A percentile compares a stretch with the other conserved stretches of the same genome.
Conservation (phyloP, 2,888 invertebrate genomes). For the Cryptophagus acutangulus region DNA sequence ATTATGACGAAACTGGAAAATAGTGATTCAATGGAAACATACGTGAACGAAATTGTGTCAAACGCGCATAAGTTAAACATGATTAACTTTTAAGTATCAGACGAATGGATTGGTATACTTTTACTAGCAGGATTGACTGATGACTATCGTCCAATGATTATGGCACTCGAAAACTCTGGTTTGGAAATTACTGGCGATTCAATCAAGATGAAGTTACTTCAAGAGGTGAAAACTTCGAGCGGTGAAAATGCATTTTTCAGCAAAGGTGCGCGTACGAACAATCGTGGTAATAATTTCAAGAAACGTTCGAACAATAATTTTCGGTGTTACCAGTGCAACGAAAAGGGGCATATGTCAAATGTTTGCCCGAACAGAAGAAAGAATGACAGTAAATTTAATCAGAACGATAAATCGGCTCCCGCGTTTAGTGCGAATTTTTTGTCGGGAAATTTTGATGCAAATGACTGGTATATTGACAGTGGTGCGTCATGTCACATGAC, state of each 20-base stretch:
- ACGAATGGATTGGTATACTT: constrained; percentile 34
- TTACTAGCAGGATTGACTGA: constrained; percentile 33
- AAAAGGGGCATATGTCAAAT: neutral
- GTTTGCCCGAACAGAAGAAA: no score
- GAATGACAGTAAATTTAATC: no score
- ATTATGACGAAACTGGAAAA: constrained; percentile 14
- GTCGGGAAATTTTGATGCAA: neutral
- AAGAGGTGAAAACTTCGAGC: neutral
- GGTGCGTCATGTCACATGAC: constrained; percentile 2
- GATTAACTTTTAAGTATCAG: constrained; percentile 27
- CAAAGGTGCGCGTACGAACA: no score
- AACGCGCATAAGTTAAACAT: constrained; percentile 30
- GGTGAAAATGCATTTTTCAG: neutral
- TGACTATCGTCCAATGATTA: constrained; percentile 33
- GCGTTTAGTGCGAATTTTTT: constrained; percentile 1
- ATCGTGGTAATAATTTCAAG: neutral
- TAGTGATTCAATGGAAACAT: constrained; percentile 14
- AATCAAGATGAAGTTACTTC: constrained; percentile 31
- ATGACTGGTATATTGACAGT: neutral
- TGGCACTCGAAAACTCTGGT: constrained; percentile 29
- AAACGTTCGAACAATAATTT: neutral
- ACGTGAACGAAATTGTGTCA: constrained; percentile 13
- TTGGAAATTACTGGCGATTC: constrained; percentile 27
- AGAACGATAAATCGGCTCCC: no score
- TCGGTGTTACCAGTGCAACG: neutral